phyloP scores from a whole-genome alignment of 1,140 invertebrate species.

The Drosophila subobscura region DNA sequence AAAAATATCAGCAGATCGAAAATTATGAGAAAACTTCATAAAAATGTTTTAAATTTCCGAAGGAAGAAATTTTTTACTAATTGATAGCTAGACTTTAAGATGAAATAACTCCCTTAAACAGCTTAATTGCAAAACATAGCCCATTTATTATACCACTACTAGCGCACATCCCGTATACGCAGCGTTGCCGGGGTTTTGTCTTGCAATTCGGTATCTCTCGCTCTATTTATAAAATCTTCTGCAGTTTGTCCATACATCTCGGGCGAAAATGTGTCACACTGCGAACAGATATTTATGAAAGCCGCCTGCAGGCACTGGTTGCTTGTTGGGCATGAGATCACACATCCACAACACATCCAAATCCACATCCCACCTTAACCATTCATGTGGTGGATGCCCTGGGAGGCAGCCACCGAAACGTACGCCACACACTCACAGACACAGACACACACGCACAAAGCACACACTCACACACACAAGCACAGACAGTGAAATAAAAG shows the following conservation, averaged over 20 bases:
- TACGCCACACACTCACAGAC: constrained; percentile 34
- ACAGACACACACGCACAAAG: constrained; percentile 9
- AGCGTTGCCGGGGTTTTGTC: constrained; percentile 6
- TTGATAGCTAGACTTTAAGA: no score
- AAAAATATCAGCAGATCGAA: no score
- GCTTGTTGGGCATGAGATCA: not conserved
- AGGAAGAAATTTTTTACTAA: no score
- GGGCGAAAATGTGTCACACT: constrained; percentile 42
- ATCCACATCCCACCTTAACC: constrained; percentile 4
- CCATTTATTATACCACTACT: no score
- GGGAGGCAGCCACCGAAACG: constrained; percentile 40
- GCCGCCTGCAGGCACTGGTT: constrained; percentile 51
- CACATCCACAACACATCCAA: constrained; percentile 5
- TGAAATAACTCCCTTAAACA: not conserved
- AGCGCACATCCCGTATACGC: constrained; percentile 37
- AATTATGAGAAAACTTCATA: no score
- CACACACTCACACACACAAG: constrained; percentile 18
- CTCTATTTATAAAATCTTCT: constrained; percentile 39
- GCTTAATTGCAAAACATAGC: not conserved
- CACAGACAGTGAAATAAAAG: constrained; percentile 8
- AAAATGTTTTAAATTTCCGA: no score
- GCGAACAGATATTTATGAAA: constrained; percentile 32
- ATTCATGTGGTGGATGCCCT: constrained; percentile 36
- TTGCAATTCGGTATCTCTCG: constrained; percentile 17
- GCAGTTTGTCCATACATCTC: constrained; percentile 19